Evolutionary conservation across 2,113 vertebrate species (phyloP).

Genomic region (Pelmatolapia mariae): DNA sequence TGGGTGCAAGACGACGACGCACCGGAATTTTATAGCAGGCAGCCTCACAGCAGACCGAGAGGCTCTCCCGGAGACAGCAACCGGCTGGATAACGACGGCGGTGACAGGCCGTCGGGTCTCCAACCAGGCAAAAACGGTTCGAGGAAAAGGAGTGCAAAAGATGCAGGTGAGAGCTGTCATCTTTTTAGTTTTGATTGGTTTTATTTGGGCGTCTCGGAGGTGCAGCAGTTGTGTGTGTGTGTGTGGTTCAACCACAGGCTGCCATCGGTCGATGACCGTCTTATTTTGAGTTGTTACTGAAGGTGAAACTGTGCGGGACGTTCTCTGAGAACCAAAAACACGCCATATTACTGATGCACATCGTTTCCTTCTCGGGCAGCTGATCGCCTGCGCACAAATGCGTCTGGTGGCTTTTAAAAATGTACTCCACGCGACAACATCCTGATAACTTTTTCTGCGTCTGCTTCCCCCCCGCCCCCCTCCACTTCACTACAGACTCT

Average conservation of each 20-base stretch:
- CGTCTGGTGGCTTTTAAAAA: neutral
- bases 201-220: neutral
- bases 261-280: neutral
- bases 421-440: neutral
- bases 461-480: rapidly evolving
- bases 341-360: neutral
- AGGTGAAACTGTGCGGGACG: neutral
- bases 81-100: neutral
- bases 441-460: neutral
- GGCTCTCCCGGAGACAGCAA: slow-evolving; percentile 68
- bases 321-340: neutral
- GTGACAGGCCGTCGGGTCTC: neutral
- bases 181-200: neutral
- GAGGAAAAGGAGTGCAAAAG: slow-evolving; percentile 75
- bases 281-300: neutral
- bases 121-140: neutral
- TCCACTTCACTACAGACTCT: slow-evolving; percentile 9
- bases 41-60: slow-evolving; percentile 61
- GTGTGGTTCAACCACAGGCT: neutral
- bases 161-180: slow-evolving; percentile 44
- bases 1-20: slow-evolving; percentile 78
- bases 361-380: neutral
- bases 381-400: neutral
- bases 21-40: slow-evolving; percentile 85
- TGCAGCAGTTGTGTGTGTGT: neutral